Base-by-base conservation (phyloP, 2,113 vertebrate genomes). In the Pelvicachromis taeniatus region DNA sequence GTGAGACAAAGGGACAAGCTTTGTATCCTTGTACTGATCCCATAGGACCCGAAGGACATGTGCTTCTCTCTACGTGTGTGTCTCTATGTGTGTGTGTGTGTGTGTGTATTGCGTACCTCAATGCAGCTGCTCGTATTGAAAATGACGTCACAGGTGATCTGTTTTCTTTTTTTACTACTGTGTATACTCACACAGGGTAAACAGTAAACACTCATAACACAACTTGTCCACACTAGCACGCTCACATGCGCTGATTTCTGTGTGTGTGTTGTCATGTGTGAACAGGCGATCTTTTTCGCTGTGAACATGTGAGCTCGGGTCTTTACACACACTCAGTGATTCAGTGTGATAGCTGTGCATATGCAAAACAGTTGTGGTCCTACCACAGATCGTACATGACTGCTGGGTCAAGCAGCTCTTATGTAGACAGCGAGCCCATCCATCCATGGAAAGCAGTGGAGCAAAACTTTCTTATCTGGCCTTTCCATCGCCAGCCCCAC, bases 371-470 rank as follows among this genome's bases (percentile, higher is more conserved):
- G 65, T 65, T 4, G 54, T 63, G n/a, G 23, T 73, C 73, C 26
- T 42, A 58, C 55, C 82, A 48, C 50, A 19, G 61, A 10, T 33
- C 45, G 38, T 29, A 68, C 21, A 50, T 16, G 16, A 89, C 45
- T 88, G 87, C 65, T 7, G 53, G 59, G 73, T 88, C 86, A 79
- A 82, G 79, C 82, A 70, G 68, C 21, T 80, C 31, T 81, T 10
- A 23, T 78, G 26, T 4, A 63, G 58, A 78, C 77, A 42, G 80
- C 8, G 54, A 56, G 40, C 14, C 5, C 85, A 84, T 50, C 63
- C 89, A 84, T 79, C 68, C 80, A 54, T 85, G 40, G 7, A 80
- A 63, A 77, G n/a, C 85, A 77, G 23, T 85, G 48, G 59, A 82
- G 29, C n/a, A 8, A 31, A 38, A 38, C 52, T 16, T 21, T 23